A percentile compares a stretch with the other conserved stretches of the same genome.
Conservation (phyloP, 1,140 invertebrate species). For the Conus ventricosus region DNA sequence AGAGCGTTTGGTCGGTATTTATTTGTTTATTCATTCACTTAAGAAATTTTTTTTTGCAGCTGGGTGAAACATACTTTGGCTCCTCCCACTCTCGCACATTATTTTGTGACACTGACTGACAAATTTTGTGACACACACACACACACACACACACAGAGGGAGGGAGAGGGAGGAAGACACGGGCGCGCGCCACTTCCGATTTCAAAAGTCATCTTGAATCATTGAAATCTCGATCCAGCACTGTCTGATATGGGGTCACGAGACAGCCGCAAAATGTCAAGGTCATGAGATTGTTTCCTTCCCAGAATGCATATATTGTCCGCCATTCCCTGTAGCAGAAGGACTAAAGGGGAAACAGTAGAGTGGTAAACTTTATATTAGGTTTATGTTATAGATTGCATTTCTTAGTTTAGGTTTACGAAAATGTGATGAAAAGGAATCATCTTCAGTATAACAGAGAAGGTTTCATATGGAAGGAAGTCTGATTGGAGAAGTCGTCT, state of each 20-base stretch:
- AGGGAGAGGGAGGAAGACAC: too few species aligned
- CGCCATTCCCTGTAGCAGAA: constrained; percentile 41
- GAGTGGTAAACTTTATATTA: background rate
- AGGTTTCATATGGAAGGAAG: background rate
- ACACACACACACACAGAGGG: too few species aligned
- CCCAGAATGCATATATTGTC: constrained; percentile 50
- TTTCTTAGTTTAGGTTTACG: background rate
- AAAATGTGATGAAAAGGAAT: background rate
- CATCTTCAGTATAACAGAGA: background rate
- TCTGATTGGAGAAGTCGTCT: background rate
- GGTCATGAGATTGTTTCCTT: constrained; percentile 57
- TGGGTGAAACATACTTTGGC: too few species aligned
- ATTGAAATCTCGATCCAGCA: too few species aligned
- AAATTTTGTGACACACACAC: too few species aligned
- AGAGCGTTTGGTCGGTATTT: too few species aligned
- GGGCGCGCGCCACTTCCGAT: too few species aligned
- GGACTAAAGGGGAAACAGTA: background rate
- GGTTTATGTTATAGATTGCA: background rate
- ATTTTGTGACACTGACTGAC: too few species aligned
- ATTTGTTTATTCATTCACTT: too few species aligned
- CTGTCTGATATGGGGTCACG: constrained; percentile 20
- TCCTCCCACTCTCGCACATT: too few species aligned
- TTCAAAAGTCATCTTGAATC: too few species aligned
- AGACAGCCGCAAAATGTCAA: constrained; percentile 41
- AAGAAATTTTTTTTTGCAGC: too few species aligned